A percentile compares a stretch with the other conserved stretches of the same genome.
Conservation (phyloP, 1,140 invertebrate genomes). For the Carposina sasakii region DNA sequence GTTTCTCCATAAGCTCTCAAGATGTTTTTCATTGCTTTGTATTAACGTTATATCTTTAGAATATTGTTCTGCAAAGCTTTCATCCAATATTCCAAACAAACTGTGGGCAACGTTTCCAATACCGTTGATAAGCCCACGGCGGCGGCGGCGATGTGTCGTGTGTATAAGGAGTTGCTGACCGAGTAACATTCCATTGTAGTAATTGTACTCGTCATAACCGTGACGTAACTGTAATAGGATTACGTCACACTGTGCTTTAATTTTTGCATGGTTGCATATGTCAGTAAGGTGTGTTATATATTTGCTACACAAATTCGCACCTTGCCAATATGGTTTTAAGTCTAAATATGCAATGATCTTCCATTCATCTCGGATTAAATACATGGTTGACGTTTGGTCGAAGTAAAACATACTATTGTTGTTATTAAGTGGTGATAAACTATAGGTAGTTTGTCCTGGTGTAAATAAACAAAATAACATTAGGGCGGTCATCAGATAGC, state of each 20-base stretch:
- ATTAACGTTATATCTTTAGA: slow-evolving; percentile 8
- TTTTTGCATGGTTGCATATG: background rate
- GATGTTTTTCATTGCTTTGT: slow-evolving; percentile 11
- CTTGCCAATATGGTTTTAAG: slow-evolving; percentile 20
- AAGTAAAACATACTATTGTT: slow-evolving; percentile 6
- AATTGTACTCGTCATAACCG: slow-evolving; percentile 12
- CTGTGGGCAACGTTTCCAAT: slow-evolving; percentile 20
- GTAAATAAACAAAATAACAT: background rate
- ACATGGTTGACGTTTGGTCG: slow-evolving; percentile 20
- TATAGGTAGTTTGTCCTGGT: background rate
- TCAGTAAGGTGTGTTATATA: background rate
- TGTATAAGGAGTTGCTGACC: too few species aligned
- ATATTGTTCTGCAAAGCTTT: slow-evolving; percentile 14
- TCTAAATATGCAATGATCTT: slow-evolving; percentile 25
- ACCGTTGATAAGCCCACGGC: slow-evolving; percentile 22
- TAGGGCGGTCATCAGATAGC: background rate
- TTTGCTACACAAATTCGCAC: background rate
- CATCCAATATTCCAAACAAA: slow-evolving; percentile 16
- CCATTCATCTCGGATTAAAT: slow-evolving; percentile 27
- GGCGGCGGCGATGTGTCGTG: background rate
- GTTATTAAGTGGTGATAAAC: background rate
- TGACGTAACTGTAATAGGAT: slow-evolving; percentile 19
- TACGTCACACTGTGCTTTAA: slow-evolving; percentile 4
- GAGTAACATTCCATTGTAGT: slow-evolving; percentile 16
- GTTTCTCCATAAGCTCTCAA: slow-evolving; percentile 10